Evolutionary conservation across 2,888 invertebrate species (phyloP), one percentile per base, ranked within the genome.

Genomic region (Folsomia manolachei): DNA sequence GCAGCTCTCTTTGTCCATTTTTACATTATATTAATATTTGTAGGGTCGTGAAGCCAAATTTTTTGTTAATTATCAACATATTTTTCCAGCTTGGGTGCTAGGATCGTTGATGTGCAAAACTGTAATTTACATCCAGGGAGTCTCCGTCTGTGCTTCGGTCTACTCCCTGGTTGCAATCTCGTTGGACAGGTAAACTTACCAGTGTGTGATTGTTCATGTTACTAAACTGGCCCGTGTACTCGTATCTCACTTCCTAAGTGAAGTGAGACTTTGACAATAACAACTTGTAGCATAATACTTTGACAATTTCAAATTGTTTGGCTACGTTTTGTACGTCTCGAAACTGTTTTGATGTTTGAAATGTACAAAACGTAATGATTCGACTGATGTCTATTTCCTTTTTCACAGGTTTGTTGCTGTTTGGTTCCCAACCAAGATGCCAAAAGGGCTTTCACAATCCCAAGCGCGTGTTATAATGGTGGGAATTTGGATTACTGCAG

Each of bases 331-430:
- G n/a, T n/a, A n/a, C n/a, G n/a, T n/a, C n/a, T n/a, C n/a, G n/a
- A n/a, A n/a, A n/a, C n/a, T n/a, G n/a, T n/a, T n/a, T n/a, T n/a
- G n/a, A n/a, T n/a, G n/a, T n/a, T n/a, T n/a, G n/a, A n/a, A n/a
- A n/a, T n/a, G n/a, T 63, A n/a, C n/a, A n/a, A n/a, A n/a, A n/a
- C n/a, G n/a, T n/a, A n/a, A n/a, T n/a, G n/a, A n/a, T n/a, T n/a
- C n/a, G n/a, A n/a, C n/a, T 51, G 9, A 51, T 51, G 9, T 11
- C 9, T 11, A 9, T 51, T 51, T 18, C n/a, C n/a, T n/a, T n/a
- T n/a, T n/a, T n/a, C n/a, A n/a, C 51, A 95, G 95, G 86, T 95
- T 95, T 84, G 88, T 96, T 81, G 96, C 95, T 64, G 96, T 96
- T 81, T 96, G 95, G 91, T 95, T 94, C 90, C 94, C 95, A 1